Evolutionary conservation across 37 sponge, comb jelly and placozoan species (phyloP).

Genomic region (Spongilla lacustris): DNA sequence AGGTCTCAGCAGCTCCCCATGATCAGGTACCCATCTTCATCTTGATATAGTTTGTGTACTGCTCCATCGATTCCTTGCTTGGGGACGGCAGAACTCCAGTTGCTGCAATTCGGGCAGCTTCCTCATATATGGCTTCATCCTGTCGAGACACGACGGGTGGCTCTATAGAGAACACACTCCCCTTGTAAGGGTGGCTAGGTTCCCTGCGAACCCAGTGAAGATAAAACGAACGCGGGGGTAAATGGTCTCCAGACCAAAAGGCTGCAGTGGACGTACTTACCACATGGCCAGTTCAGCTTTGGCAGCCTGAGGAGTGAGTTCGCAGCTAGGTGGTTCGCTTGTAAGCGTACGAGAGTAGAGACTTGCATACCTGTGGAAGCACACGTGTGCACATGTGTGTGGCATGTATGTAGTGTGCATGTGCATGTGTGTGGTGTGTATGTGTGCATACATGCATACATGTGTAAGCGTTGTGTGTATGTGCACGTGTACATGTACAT

Average conservation of each 20-base stretch:
- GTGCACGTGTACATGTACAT: too few species aligned
- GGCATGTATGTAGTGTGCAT: too few species aligned
- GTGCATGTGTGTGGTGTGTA: too few species aligned
- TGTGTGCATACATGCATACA: too few species aligned
- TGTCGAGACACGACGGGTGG: constrained; percentile 45
- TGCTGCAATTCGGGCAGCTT: constrained; percentile 14
- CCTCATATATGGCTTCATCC: constrained; percentile 42
- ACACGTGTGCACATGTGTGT: too few species aligned
- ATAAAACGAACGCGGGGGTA: too few species aligned
- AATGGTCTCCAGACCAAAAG: neutral
- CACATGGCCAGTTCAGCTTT: constrained; percentile 42
- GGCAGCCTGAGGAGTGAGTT: constrained; percentile 25
- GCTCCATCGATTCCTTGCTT: neutral
- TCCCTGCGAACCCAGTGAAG: constrained; percentile 14
- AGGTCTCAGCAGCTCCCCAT: too few species aligned
- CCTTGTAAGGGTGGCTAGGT: constrained; percentile 45
- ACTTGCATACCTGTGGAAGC: neutral
- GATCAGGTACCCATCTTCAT: neutral
- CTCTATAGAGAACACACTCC: constrained; percentile 30
- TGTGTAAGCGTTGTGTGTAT: too few species aligned
- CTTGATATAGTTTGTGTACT: constrained; percentile 26
- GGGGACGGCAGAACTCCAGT: constrained; percentile 23
- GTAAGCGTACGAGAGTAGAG: neutral
- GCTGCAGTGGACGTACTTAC: neutral
- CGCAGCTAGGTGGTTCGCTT: neutral